A percentile compares a stretch with the other conserved stretches of the same genome.
Conservation (phyloP, 2,888 invertebrate genomes). For the Ichneumoninae sp. region DNA sequence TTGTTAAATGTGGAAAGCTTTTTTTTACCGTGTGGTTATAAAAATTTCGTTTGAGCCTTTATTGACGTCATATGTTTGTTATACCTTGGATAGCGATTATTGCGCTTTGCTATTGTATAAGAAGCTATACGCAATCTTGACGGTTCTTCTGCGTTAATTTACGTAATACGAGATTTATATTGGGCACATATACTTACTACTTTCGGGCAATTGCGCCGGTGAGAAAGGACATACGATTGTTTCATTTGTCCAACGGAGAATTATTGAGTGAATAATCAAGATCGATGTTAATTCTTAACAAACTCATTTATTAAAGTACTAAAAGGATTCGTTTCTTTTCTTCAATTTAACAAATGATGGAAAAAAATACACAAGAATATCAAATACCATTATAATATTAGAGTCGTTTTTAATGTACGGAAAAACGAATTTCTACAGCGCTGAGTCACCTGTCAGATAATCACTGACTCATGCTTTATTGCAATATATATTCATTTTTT, state of each 20-base stretch:
- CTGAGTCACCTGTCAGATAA: conserved; percentile 28
- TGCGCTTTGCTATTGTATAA: too few species aligned
- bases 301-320: conserved; percentile 78
- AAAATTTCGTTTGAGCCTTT: too few species aligned
- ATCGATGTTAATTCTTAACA: conserved; percentile 71
- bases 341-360: conserved; percentile 70
- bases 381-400: conserved; percentile 69
- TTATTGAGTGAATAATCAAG: conserved; percentile 3
- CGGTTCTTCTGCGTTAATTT: too few species aligned
- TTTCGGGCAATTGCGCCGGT: neutral
- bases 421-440: conserved; percentile 51
- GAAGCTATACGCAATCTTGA: too few species aligned
- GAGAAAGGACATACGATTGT: neutral
- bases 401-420: conserved; percentile 57
- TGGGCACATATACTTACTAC: neutral
- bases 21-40: too few species aligned
- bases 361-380: conserved; percentile 76
- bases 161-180: neutral
- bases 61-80: too few species aligned
- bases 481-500: conserved; percentile 37
- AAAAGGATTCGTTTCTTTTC: conserved; percentile 70
- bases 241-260: neutral
- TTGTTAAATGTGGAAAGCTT: too few species aligned
- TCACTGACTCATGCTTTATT: conserved; percentile 49
- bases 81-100: too few species aligned